A percentile compares a stretch with the other conserved stretches of the same genome.
These are phyloP conservation scores for Yponomeuta cagnagella DNA, from an alignment of 2,888 invertebrate species.

Conservation along the genomic window DNA sequence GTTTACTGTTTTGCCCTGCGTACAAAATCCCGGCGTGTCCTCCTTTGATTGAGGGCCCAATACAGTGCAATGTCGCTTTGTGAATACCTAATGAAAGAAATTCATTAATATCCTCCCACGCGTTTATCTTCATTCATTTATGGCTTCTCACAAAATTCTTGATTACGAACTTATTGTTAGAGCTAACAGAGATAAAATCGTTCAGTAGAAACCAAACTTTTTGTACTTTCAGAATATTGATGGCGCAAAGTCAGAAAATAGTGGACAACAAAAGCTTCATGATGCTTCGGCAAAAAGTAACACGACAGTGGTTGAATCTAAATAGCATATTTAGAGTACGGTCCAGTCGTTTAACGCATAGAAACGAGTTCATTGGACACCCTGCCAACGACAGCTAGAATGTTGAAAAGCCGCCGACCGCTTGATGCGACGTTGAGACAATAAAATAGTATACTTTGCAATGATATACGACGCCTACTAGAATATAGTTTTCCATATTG, in stretches of 20 bases:
- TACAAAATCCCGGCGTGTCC: constrained; percentile 30
- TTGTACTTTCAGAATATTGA: background rate
- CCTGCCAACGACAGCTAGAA: constrained; percentile 56
- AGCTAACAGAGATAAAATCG: background rate
- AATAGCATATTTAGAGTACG: constrained; percentile 66
- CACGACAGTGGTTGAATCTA: constrained; percentile 65
- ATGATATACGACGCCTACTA: constrained; percentile 6
- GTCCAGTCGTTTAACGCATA: constrained; percentile 59
- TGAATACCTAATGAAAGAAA: constrained; percentile 63
- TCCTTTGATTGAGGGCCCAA: constrained; percentile 47
- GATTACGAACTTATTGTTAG: background rate
- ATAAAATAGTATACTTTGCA: background rate
- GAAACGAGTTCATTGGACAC: constrained; percentile 67
- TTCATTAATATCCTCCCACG: constrained; percentile 42
- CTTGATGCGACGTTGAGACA: constrained; percentile 11
- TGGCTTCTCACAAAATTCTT: constrained; percentile 24
- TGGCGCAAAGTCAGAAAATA: constrained; percentile 35
- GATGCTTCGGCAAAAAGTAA: constrained; percentile 47
- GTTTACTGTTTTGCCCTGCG: constrained; percentile 48
- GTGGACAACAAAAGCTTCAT: constrained; percentile 55
- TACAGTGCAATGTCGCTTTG: constrained; percentile 47
- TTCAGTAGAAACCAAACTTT: background rate
- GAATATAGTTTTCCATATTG: background rate
- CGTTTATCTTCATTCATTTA: constrained; percentile 40
- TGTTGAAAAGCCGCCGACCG: constrained; percentile 49